Base-by-base conservation (phyloP, 2,888 invertebrate genomes). In the Caenorhabditis zanzibari region DNA sequence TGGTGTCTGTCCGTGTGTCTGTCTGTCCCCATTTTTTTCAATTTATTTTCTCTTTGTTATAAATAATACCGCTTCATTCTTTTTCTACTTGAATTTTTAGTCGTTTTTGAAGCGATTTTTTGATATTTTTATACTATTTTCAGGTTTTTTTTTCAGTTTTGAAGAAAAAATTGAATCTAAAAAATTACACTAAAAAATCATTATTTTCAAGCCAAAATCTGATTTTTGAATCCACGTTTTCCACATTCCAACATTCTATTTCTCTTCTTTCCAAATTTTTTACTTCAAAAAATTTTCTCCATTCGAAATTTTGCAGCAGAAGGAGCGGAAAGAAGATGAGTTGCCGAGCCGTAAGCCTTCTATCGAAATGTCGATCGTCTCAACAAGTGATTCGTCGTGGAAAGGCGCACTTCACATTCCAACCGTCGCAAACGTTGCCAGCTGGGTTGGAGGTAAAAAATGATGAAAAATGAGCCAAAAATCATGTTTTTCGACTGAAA, bases 391-490 rank as follows among this genome's bases (percentile, higher is more conserved):
- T n/a, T n/a, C n/a, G n/a, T n/a, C n/a, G 88, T 24, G 77, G 75
- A 52, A 88, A 88, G 47, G 86, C 89, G 10, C 90, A 90, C 77
- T 90, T 90, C 86, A 88, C 87, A 6, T 91, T 89, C 80, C 86
- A 87, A 35, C 90, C 90, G 2, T 87, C 88, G 2, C 49, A 76
- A 1, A 83, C 86, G 4, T 77, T 85, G 49, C 82, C 88, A 35
- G 73, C 77, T 16, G 73, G 69, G 7, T 71, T 88, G 14, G 12
- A 54, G 26, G 54, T 54, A 54, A 26, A 12, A 38, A 38, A 10
- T 10, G 38, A 14, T 22, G 22, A 24, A 52, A 52, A 52, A 10
- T 52, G 0, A 9, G 7, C 5, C 32, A 32, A n/a, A n/a, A n/a
- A n/a, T n/a, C n/a, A n/a, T n/a, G n/a, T 32, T 32, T 32, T 32